Evolutionary conservation across 2,888 invertebrate species (phyloP).

Genomic region (Andrena hattorfiana): DNA sequence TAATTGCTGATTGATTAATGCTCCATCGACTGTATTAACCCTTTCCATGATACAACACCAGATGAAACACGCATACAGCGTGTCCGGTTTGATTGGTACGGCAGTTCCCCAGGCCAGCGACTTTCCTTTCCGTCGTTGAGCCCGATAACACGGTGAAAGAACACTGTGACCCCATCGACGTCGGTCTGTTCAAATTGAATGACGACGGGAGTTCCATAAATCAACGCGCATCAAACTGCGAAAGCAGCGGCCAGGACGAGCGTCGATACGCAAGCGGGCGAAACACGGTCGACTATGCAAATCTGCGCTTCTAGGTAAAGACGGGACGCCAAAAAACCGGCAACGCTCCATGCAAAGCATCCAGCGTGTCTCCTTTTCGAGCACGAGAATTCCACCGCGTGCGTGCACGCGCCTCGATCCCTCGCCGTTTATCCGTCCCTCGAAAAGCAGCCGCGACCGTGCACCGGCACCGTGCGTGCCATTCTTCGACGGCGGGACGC

Average conservation of each 20-base stretch:
- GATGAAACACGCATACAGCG: not conserved
- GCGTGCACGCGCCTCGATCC: slow-evolving; percentile 11
- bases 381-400: slow-evolving; percentile 4
- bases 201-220: not conserved
- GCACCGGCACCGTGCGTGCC: not conserved
- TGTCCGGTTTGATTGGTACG: not conserved
- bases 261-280: not conserved
- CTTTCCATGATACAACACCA: not conserved
- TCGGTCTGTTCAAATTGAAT: too few species aligned
- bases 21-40: slow-evolving; percentile 3
- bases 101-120: too few species aligned
- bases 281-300: slow-evolving; percentile 35
- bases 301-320: slow-evolving; percentile 38
- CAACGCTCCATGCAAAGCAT: slow-evolving; percentile 14
- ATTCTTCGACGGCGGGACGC: slow-evolving; percentile 9
- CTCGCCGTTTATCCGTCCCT: slow-evolving; percentile 20
- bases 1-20: slow-evolving; percentile 21
- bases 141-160: not conserved
- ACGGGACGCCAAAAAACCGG: slow-evolving; percentile 22
- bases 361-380: slow-evolving; percentile 13
- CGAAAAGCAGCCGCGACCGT: not conserved
- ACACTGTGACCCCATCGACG: not conserved
- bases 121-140: too few species aligned
- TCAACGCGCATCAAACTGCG: slow-evolving; percentile 28
- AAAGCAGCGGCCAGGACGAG: not conserved